Percentiles rank a stretch among this genome's conserved stretches.
These are phyloP conservation scores for Pterostichus madidus DNA, from an alignment of 2,888 invertebrate species.

Conservation along the genomic window DNA sequence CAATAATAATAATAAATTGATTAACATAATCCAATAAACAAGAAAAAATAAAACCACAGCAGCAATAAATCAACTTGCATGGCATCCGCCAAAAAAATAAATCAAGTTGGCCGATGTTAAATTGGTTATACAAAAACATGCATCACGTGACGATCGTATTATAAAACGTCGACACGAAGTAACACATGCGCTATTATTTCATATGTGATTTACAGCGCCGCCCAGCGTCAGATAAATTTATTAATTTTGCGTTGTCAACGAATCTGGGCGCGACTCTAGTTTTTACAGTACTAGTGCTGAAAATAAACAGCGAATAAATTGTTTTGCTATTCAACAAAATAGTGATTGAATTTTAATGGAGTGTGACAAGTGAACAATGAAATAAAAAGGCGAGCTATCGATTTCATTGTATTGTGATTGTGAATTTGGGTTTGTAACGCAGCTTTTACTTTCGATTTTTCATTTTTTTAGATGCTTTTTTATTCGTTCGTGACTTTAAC, in stretches of 20 bases:
- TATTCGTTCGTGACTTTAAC: too few species aligned
- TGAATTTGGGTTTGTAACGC: neutral
- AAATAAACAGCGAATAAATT: constrained; percentile 48
- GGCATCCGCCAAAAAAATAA: constrained; percentile 41
- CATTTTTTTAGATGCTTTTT: neutral
- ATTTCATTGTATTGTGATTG: neutral
- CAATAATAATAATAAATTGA: neutral
- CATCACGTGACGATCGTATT: constrained; percentile 45
- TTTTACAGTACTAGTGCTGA: constrained; percentile 25
- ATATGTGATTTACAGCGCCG: constrained; percentile 25
- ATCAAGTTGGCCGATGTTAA: constrained; percentile 42
- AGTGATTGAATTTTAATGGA: constrained; percentile 42
- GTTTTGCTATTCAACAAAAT: constrained; percentile 44
- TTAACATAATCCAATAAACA: neutral
- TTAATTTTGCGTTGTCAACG: constrained; percentile 37
- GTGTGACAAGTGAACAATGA: constrained; percentile 26
- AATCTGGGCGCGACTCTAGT: constrained; percentile 6
- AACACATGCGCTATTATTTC: constrained; percentile 55
- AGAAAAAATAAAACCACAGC: constrained; percentile 1
- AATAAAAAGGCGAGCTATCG: constrained; percentile 2
- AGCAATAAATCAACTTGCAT: constrained; percentile 17
- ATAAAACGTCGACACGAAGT: constrained; percentile 13
- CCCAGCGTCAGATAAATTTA: constrained; percentile 30
- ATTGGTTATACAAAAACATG: constrained; percentile 51
- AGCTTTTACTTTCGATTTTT: neutral